phyloP scores from a whole-genome alignment of 2,113 vertebrate genomes.

The Nycticorax nycticorax region DNA sequence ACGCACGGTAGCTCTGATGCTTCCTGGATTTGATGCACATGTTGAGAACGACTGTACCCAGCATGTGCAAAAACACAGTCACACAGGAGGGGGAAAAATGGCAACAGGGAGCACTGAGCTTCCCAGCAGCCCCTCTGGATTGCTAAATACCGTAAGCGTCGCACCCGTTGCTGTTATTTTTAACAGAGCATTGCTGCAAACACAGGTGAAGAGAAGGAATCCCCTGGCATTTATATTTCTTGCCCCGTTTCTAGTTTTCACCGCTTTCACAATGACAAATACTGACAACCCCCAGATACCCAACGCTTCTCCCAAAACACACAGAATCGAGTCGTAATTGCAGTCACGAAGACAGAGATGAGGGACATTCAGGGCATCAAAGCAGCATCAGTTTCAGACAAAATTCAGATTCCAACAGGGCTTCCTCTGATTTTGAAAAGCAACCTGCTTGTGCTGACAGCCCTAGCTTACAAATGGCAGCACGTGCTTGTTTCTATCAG shows the following conservation, averaged over 20 bases:
- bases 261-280: not conserved
- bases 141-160: not conserved
- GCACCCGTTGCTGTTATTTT: not conserved
- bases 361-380: not conserved
- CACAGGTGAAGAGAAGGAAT: not conserved
- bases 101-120: not conserved
- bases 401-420: accelerated
- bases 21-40: conserved; percentile 41
- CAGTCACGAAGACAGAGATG: not conserved
- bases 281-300: not conserved
- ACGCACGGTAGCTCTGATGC: not conserved
- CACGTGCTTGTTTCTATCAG: not conserved
- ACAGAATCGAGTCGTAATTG: too few relatives aligned
- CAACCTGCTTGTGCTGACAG: not conserved
- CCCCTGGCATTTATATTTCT: accelerated
- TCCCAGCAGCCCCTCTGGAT: not conserved
- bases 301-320: not conserved
- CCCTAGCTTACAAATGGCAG: not conserved
- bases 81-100: not conserved
- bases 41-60: conserved; percentile 8
- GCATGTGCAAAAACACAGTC: not conserved
- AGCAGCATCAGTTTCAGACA: not conserved
- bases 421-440: not conserved
- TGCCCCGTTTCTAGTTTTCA: not conserved
- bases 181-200: not conserved